These are phyloP conservation scores for Eucidaris tribuloides DNA, from an alignment of 35 echinoderm and acorn worm species.

Conservation along the genomic window DNA sequence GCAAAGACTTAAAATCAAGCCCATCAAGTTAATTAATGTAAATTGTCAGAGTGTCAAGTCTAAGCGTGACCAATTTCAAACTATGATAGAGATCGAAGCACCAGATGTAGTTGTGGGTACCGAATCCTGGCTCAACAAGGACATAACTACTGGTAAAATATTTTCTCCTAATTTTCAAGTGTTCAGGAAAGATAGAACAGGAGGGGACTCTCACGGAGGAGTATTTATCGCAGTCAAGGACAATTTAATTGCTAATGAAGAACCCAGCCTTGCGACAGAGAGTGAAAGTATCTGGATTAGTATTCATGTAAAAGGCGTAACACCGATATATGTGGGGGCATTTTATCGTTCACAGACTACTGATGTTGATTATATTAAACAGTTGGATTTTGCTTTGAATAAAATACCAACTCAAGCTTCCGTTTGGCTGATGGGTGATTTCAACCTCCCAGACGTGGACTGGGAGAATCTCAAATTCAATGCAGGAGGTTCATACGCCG, in stretches of 20 bases:
- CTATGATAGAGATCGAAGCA: neutral
- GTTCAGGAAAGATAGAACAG: conserved; percentile 47
- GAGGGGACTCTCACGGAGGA: conserved; percentile 1
- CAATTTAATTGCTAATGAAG: conserved; percentile 22
- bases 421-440: conserved; percentile 69
- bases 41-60: conserved; percentile 51
- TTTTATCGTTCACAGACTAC: conserved; percentile 29
- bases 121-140: conserved; percentile 47
- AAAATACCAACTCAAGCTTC: conserved; percentile 51
- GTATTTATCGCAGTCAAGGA: conserved; percentile 51
- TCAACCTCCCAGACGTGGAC: conserved; percentile 62
- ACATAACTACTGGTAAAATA: conserved; percentile 47
- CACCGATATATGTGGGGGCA: conserved; percentile 43
- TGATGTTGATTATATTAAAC: conserved; percentile 44
- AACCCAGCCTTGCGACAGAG: conserved; percentile 6
- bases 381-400: conserved; percentile 32
- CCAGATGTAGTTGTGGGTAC: conserved; percentile 57
- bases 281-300: conserved; percentile 49
- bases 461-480: conserved; percentile 51
- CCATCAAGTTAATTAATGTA: conserved; percentile 29
- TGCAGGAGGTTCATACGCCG: conserved; percentile 48
- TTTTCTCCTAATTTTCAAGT: conserved; percentile 38
- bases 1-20: conserved; percentile 9
- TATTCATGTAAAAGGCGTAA: conserved; percentile 38
- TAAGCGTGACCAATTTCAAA: conserved; percentile 30